phyloP scores from a whole-genome alignment of 1,140 invertebrate species.

The Asobara japonica region DNA sequence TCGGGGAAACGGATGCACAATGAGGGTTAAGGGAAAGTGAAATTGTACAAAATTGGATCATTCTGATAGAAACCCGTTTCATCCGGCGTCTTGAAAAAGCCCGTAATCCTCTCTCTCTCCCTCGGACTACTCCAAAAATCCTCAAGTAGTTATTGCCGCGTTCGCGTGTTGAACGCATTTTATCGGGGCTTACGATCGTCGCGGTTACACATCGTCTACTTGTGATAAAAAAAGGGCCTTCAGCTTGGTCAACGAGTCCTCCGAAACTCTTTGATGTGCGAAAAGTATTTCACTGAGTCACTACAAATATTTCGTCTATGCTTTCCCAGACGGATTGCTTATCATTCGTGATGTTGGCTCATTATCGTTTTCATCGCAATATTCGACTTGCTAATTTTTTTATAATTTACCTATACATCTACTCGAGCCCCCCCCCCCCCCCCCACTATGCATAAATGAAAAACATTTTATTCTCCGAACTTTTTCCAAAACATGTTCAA shows the following conservation, averaged over 20 bases:
- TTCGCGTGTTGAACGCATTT: slow-evolving; percentile 27
- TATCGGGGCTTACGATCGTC: slow-evolving; percentile 18
- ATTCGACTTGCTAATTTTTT: background rate
- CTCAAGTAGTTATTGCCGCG: background rate
- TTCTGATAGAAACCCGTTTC: slow-evolving; percentile 22
- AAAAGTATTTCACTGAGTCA: background rate
- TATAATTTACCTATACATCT: no score
- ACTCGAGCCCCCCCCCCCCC: no score
- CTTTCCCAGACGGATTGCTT: background rate
- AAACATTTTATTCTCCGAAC: no score
- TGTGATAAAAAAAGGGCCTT: slow-evolving; percentile 6
- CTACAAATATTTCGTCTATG: background rate
- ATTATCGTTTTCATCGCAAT: background rate
- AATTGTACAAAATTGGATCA: slow-evolving; percentile 18
- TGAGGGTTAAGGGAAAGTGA: slow-evolving; percentile 1
- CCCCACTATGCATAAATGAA: no score
- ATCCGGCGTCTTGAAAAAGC: slow-evolving; percentile 1
- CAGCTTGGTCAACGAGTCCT: background rate
- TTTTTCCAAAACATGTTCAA: no score
- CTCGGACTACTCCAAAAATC: background rate
- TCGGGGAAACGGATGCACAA: background rate
- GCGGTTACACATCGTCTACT: slow-evolving; percentile 12
- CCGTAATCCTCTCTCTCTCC: slow-evolving; percentile 1
- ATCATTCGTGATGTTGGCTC: background rate
- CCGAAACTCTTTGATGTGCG: slow-evolving; percentile 13